Evolutionary conservation across 2,113 vertebrate genomes (phyloP).

Genomic region (Tonatia bakeri): DNA sequence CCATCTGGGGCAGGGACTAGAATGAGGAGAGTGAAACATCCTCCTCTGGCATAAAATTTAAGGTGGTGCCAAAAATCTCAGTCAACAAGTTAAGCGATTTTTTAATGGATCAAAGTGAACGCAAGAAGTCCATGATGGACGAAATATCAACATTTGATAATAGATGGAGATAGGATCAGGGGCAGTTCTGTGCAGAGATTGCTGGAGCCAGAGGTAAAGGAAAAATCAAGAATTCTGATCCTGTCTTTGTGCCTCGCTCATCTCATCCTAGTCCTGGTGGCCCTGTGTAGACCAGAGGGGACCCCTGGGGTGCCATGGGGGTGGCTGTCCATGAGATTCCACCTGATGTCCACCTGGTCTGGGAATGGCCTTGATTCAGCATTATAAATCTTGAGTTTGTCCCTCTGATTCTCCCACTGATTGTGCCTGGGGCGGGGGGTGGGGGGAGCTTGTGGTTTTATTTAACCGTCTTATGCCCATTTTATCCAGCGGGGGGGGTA

Average conservation of each 20-base stretch:
- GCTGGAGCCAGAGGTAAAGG: not conserved
- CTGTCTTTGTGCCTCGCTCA: not conserved
- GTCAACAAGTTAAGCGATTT: not conserved
- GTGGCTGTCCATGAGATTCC: not conserved
- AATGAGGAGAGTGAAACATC: not conserved
- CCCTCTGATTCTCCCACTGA: not conserved
- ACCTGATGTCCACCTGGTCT: not conserved
- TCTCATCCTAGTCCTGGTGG: not conserved
- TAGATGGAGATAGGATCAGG: not conserved
- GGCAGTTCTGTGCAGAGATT: not conserved
- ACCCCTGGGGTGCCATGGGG: not conserved
- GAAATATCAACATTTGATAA: not conserved
- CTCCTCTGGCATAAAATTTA: not conserved
- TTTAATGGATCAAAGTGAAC: not conserved
- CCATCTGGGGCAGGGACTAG: not conserved
- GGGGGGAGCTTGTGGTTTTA: not conserved
- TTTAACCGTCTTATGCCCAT: not conserved
- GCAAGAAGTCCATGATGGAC: not conserved
- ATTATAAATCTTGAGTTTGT: not conserved
- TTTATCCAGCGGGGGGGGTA: not conserved
- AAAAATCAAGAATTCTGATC: not conserved
- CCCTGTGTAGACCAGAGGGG: not conserved
- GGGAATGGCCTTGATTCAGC: not conserved
- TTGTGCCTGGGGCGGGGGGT: not conserved
- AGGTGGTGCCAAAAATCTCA: not conserved